Conservation (phyloP, 1,140 invertebrate genomes). For the Drosophila carrolli region DNA sequence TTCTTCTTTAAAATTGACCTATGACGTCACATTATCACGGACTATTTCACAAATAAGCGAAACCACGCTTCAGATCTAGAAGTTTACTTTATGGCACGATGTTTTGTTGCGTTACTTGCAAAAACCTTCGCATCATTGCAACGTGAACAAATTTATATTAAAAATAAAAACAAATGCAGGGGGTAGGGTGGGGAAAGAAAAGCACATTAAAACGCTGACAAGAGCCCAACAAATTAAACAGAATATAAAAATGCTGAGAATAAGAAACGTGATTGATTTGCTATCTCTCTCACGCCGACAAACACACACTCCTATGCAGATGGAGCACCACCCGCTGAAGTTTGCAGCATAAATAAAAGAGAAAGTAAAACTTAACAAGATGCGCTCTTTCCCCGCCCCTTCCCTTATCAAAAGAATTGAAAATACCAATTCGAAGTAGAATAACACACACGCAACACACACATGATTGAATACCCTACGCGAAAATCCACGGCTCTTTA, state of each 20-base stretch:
- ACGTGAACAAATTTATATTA: constrained; percentile 54
- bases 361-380: constrained; percentile 73
- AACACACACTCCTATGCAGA: constrained; percentile 17
- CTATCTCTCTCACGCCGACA: constrained; percentile 9
- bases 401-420: constrained; percentile 12
- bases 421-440: constrained; percentile 55
- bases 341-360: constrained; percentile 76
- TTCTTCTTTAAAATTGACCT: constrained; percentile 4
- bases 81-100: constrained; percentile 3
- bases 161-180: constrained; percentile 32
- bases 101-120: constrained; percentile 54
- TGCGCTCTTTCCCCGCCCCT: constrained; percentile 2
- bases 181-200: constrained; percentile 1
- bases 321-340: constrained; percentile 28
- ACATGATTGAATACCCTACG: constrained; percentile 32
- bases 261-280: constrained; percentile 53
- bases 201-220: constrained; percentile 57
- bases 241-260: constrained; percentile 50
- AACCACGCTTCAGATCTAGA: constrained; percentile 2
- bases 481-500: neutral
- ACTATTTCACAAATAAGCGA: constrained; percentile 45
- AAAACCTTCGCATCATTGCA: constrained; percentile 60
- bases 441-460: constrained; percentile 23
- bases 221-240: constrained; percentile 55
- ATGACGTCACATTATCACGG: constrained; percentile 39